These are phyloP conservation scores for Drosophila lacteicornis DNA, from an alignment of 1,140 invertebrate species.

Conservation along the genomic window DNA sequence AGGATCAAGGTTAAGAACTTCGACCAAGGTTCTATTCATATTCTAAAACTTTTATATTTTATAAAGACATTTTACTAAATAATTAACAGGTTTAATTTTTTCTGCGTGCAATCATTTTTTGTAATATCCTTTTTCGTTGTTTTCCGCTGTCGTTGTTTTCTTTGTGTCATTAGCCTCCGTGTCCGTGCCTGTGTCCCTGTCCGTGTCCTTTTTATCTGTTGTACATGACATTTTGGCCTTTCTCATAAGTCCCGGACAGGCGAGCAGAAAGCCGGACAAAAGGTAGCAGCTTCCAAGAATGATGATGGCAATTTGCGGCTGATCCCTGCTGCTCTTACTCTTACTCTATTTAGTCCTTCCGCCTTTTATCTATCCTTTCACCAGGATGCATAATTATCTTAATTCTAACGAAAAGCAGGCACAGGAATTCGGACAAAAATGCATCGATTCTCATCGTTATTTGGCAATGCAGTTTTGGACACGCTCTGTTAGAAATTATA, in stretches of 20 bases:
- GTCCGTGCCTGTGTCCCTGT: conserved; percentile 30
- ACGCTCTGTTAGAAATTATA: conserved; percentile 24
- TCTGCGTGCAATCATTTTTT: conserved; percentile 10
- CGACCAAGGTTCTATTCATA: neutral
- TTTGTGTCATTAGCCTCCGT: conserved; percentile 73
- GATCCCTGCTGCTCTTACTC: conserved; percentile 45
- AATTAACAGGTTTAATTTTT: neutral
- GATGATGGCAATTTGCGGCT: conserved; percentile 80
- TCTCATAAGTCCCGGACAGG: conserved; percentile 72
- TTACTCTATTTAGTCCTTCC: neutral
- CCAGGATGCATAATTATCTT: conserved; percentile 62
- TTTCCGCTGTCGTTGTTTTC: conserved; percentile 47
- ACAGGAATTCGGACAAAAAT: neutral
- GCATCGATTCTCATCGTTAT: neutral
- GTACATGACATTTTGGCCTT: conserved; percentile 81
- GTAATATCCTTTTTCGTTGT: conserved; percentile 16
- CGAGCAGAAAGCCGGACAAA: conserved; percentile 52
- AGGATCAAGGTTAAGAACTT: too few species aligned
- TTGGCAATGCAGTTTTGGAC: conserved; percentile 29
- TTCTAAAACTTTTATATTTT: neutral
- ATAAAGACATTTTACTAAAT: too few species aligned
- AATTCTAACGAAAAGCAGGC: conserved; percentile 54
- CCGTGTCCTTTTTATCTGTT: conserved; percentile 75
- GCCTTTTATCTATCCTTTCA: neutral
- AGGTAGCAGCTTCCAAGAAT: conserved; percentile 71